These are phyloP conservation scores for Lophotriccus pileatus DNA, from an alignment of 2,797 vertebrate genomes.

Conservation along the genomic window DNA sequence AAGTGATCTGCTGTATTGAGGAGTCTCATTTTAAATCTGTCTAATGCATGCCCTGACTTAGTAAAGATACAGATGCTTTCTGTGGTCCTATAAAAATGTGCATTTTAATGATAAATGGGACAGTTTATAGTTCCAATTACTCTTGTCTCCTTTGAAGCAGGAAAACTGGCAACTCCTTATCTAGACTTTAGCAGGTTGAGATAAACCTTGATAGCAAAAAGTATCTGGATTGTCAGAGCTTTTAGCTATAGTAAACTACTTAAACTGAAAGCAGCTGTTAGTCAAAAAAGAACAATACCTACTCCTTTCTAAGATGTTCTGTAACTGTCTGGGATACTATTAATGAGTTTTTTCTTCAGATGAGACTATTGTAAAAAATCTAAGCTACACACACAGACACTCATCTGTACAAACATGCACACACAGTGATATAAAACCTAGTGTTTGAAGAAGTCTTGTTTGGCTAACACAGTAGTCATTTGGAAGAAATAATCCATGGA, in stretches of 20 bases:
- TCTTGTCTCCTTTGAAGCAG: slow-evolving; percentile 74
- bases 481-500: background rate
- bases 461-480: slow-evolving; percentile 14
- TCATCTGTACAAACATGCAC: background rate
- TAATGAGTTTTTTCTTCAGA: slow-evolving; percentile 46
- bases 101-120: slow-evolving; percentile 59
- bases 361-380: background rate
- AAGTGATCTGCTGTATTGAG: slow-evolving; percentile 11
- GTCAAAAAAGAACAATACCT: slow-evolving; percentile 40
- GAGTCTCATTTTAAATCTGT: slow-evolving; percentile 30
- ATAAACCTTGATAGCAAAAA: slow-evolving; percentile 76
- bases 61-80: slow-evolving; percentile 53
- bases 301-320: slow-evolving; percentile 60
- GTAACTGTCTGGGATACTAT: slow-evolving; percentile 10
- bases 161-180: slow-evolving; percentile 74
- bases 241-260: slow-evolving; percentile 70
- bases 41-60: slow-evolving; percentile 54
- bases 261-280: slow-evolving; percentile 77
- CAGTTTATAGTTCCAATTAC: slow-evolving; percentile 64
- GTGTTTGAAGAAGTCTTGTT: background rate
- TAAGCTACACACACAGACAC: background rate
- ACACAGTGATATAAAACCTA: background rate
- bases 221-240: slow-evolving; percentile 61
- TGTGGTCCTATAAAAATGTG: slow-evolving; percentile 62
- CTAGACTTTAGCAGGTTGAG: slow-evolving; percentile 70